Conservation (phyloP, 1,140 invertebrate genomes). For the Harlomillsia oculata region DNA sequence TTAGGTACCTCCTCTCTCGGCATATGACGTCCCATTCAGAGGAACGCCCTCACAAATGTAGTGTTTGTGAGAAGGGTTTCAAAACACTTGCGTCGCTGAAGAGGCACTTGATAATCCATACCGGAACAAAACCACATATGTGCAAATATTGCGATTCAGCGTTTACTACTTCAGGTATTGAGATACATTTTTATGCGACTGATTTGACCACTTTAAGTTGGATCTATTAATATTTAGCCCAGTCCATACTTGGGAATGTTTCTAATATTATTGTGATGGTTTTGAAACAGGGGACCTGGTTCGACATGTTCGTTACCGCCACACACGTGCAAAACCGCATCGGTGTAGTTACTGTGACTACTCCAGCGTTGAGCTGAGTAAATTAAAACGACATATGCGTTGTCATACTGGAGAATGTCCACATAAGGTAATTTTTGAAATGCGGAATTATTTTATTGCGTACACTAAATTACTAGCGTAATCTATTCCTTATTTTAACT, state of each 20-base stretch:
- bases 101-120: slow-evolving; percentile 95
- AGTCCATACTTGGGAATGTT: not conserved
- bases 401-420: slow-evolving; percentile 81
- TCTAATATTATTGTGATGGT: not conserved
- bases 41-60: slow-evolving; percentile 87
- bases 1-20: slow-evolving; percentile 70
- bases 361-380: slow-evolving; percentile 85
- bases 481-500: not conserved
- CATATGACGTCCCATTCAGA: slow-evolving; percentile 95
- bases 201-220: not conserved
- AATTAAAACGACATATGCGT: slow-evolving; percentile 82
- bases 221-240: slow-evolving; percentile 1
- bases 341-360: slow-evolving; percentile 91
- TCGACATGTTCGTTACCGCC: slow-evolving; percentile 79
- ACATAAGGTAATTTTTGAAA: slow-evolving; percentile 51
- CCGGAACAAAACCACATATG: slow-evolving; percentile 84
- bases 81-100: slow-evolving; percentile 86
- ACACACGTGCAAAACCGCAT: slow-evolving; percentile 92
- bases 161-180: slow-evolving; percentile 81
- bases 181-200: slow-evolving; percentile 5
- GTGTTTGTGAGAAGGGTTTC: slow-evolving; percentile 87
- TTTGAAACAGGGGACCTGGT: slow-evolving; percentile 68
- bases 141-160: slow-evolving; percentile 87
- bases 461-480: slow-evolving; percentile 34
- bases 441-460: slow-evolving; percentile 9